Percentiles rank a stretch among this genome's conserved stretches.
These are phyloP conservation scores for Harpalus rubripes DNA, from an alignment of 2,888 invertebrate genomes.

Conservation along the genomic window DNA sequence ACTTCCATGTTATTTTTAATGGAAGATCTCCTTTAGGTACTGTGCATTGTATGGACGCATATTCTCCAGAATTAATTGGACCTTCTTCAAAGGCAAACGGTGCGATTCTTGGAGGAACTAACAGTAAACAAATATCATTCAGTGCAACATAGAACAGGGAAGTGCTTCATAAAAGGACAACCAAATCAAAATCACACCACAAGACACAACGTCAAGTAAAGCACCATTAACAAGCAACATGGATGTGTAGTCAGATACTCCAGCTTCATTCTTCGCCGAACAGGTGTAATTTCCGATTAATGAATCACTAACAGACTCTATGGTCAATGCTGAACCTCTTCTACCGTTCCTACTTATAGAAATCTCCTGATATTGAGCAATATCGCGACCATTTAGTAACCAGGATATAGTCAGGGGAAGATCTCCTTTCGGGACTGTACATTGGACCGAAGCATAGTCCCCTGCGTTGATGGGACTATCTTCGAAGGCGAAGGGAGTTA, in stretches of 20 bases:
- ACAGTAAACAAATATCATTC: constrained; percentile 9
- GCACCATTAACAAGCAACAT: constrained; percentile 86
- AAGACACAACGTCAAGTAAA: constrained; percentile 71
- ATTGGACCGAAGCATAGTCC: constrained; percentile 86
- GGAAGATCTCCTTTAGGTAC: constrained; percentile 84
- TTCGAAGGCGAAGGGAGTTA: constrained; percentile 84
- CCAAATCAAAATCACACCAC: constrained; percentile 24
- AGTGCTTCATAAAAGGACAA: background rate
- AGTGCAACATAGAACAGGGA: constrained; percentile 16
- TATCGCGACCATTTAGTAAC: constrained; percentile 80
- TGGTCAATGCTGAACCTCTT: constrained; percentile 85
- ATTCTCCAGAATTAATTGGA: constrained; percentile 82
- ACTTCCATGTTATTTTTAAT: constrained; percentile 82
- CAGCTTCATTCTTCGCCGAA: constrained; percentile 84
- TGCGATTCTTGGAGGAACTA: constrained; percentile 84
- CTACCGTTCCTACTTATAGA: constrained; percentile 81
- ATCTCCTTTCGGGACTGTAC: constrained; percentile 88
- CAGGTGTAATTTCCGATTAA: constrained; percentile 89
- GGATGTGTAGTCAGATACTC: constrained; percentile 83
- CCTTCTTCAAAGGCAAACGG: constrained; percentile 84
- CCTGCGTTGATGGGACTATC: constrained; percentile 86
- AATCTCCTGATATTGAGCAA: constrained; percentile 77
- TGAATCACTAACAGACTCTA: constrained; percentile 85
- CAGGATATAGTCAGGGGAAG: constrained; percentile 86
- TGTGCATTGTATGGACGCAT: constrained; percentile 82